Percentiles rank a stretch among this genome's conserved stretches.
Conservation (phyloP, 1,140 invertebrate species). For the Bombus confusus region DNA sequence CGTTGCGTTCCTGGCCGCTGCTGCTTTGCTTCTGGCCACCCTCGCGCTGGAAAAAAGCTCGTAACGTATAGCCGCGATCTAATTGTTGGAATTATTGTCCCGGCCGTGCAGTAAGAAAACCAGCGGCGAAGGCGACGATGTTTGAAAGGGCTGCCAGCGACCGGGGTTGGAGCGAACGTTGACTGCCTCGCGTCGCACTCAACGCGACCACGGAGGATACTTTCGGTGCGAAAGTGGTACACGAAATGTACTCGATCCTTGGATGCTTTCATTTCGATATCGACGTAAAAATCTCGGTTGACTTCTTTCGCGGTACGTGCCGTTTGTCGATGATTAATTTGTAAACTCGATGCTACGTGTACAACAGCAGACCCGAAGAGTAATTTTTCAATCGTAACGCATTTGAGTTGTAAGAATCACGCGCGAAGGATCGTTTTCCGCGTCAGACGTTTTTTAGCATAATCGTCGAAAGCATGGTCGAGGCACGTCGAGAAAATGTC, state of each 20-base stretch:
- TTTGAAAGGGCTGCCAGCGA: neutral
- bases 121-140: conserved; percentile 18
- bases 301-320: too few relatives aligned
- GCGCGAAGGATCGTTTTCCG: neutral
- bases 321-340: too few relatives aligned
- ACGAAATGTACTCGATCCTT: too few relatives aligned
- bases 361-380: too few relatives aligned
- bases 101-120: conserved; percentile 60
- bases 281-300: too few relatives aligned
- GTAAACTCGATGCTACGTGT: too few relatives aligned
- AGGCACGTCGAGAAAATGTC: conserved; percentile 55
- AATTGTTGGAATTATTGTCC: conserved; percentile 77
- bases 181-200: neutral
- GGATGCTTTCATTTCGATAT: too few relatives aligned
- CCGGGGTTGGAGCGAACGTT: neutral
- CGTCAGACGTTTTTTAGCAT: neutral
- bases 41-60: conserved; percentile 60
- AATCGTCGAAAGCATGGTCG: conserved; percentile 14
- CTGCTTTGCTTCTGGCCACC: conserved; percentile 45
- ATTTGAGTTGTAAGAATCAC: too few relatives aligned
- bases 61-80: conserved; percentile 76
- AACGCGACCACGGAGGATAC: too few relatives aligned
- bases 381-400: too few relatives aligned
- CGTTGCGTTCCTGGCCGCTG: conserved; percentile 32
- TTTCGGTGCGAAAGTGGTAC: too few relatives aligned